Evolutionary conservation across 2,888 invertebrate species (phyloP).

Genomic region (Brenthis ino): DNA sequence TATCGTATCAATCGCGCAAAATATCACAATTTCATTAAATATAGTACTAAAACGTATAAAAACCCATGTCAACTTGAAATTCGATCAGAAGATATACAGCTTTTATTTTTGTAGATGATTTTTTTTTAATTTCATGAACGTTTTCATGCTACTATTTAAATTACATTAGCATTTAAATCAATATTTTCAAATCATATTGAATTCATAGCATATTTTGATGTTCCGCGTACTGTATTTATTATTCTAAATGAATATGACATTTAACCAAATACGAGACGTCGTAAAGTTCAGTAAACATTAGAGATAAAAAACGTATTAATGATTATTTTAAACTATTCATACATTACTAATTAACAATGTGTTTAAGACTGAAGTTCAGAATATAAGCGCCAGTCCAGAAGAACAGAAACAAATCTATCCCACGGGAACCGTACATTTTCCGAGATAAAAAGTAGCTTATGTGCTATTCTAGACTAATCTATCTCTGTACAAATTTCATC

Average conservation of each 20-base stretch:
- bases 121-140: slow-evolving; percentile 6
- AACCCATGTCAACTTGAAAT: slow-evolving; percentile 5
- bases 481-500: too few relatives aligned
- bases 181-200: slow-evolving; percentile 5
- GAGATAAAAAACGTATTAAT: too few relatives aligned
- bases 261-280: too few relatives aligned
- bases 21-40: neutral
- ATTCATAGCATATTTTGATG: neutral
- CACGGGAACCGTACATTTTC: too few relatives aligned
- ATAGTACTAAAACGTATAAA: neutral
- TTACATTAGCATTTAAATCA: slow-evolving; percentile 15
- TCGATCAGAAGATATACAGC: neutral
- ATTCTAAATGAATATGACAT: neutral
- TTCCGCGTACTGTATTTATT: neutral
- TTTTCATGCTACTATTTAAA: slow-evolving; percentile 2
- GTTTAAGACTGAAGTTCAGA: too few relatives aligned
- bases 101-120: neutral
- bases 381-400: too few relatives aligned
- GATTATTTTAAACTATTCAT: too few relatives aligned
- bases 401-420: too few relatives aligned
- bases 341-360: too few relatives aligned
- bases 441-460: too few relatives aligned
- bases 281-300: too few relatives aligned
- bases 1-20: slow-evolving; percentile 4
- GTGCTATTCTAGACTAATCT: too few relatives aligned